Conservation (phyloP, 2,888 invertebrate species). For the Troides oblongomaculatus region DNA sequence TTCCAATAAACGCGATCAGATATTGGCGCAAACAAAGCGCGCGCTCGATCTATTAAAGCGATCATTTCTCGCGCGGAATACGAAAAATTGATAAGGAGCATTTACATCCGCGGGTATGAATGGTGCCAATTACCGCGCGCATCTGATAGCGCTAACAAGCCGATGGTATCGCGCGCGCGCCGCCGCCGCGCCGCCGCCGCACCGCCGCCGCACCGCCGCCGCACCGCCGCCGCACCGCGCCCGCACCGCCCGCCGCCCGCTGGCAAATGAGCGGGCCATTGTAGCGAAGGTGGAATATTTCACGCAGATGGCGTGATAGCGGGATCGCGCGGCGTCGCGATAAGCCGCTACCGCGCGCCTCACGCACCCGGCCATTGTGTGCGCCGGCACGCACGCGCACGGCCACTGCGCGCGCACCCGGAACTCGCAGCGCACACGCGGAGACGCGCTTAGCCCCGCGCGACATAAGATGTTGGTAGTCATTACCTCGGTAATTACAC, state of each 20-base stretch:
- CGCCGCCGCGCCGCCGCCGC: not conserved
- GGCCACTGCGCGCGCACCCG: too few species aligned
- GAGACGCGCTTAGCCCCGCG: too few species aligned
- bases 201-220: not conserved
- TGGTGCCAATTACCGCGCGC: constrained; percentile 73
- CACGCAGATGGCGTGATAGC: constrained; percentile 73
- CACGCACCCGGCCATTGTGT: constrained; percentile 43
- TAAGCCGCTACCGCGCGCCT: constrained; percentile 59
- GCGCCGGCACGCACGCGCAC: too few species aligned
- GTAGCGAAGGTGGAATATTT: constrained; percentile 66
- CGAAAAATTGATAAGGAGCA: constrained; percentile 48
- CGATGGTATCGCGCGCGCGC: constrained; percentile 61
- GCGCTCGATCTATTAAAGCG: constrained; percentile 39
- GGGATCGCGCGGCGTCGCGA: constrained; percentile 60
- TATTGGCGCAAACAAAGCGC: constrained; percentile 19
- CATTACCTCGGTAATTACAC: too few species aligned
- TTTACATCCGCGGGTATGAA: constrained; percentile 42
- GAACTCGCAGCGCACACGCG: too few species aligned
- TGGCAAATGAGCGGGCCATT: constrained; percentile 38
- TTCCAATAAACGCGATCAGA: constrained; percentile 20
- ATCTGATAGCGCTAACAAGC: constrained; percentile 78
- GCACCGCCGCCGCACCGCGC: not conserved
- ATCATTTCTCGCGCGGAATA: constrained; percentile 41
- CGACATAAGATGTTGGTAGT: too few species aligned
- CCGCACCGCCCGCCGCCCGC: not conserved